These are phyloP conservation scores for Desmodus rotundus DNA, from an alignment of 2,113 vertebrate genomes.

Conservation along the genomic window DNA sequence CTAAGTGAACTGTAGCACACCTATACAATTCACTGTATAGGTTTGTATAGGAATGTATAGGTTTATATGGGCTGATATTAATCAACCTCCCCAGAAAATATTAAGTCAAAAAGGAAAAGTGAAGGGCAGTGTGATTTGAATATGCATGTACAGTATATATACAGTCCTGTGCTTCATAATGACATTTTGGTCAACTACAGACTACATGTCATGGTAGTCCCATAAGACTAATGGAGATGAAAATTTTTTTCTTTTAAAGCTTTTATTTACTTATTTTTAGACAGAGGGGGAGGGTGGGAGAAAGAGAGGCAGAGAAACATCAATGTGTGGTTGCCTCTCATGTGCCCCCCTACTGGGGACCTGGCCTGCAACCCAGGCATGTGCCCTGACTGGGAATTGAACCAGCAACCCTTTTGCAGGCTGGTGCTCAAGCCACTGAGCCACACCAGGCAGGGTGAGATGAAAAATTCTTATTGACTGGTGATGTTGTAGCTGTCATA, in stretches of 20 bases:
- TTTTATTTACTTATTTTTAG: no score
- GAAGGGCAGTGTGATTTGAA: neutral
- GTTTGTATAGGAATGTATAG: neutral
- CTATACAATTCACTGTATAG: neutral
- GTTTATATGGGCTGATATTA: neutral
- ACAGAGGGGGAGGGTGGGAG: no score
- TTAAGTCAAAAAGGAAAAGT: neutral
- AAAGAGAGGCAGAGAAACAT: no score
- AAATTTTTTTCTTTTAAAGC: neutral
- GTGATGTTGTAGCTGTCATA: neutral
- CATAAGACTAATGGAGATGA: neutral
- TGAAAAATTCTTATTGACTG: neutral
- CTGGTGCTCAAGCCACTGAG: no score
- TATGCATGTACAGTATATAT: neutral
- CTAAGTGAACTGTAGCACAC: neutral
- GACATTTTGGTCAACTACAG: neutral
- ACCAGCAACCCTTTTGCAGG: no score
- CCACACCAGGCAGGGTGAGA: no score
- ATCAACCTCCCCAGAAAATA: neutral
- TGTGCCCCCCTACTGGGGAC: no score
- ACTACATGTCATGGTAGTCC: neutral
- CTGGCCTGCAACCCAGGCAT: no score
- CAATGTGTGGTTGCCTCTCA: no score
- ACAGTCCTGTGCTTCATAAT: neutral
- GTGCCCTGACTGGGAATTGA: no score